Evolutionary conservation across 2,888 invertebrate genomes (phyloP).

Genomic region (Ectemnius cavifrons): DNA sequence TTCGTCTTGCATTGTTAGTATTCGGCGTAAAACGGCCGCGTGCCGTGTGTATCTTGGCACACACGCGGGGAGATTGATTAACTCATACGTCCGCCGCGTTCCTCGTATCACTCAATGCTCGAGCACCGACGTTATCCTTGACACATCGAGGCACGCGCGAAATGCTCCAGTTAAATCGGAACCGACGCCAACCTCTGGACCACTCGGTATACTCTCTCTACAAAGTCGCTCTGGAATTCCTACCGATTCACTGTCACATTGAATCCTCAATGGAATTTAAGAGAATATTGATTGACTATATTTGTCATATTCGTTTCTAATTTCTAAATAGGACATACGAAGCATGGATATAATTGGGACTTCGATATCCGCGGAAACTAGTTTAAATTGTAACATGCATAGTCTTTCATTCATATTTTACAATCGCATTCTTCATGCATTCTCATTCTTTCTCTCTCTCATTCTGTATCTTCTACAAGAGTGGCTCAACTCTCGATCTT

Average conservation of each 20-base stretch:
- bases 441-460: too few relatives aligned
- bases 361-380: too few relatives aligned
- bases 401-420: too few relatives aligned
- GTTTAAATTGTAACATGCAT: too few relatives aligned
- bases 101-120: slow-evolving; percentile 32
- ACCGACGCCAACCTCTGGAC: not conserved
- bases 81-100: slow-evolving; percentile 41
- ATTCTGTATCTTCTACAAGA: not conserved
- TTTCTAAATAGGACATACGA: too few relatives aligned
- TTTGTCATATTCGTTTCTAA: too few relatives aligned
- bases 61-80: slow-evolving; percentile 34
- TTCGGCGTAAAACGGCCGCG: slow-evolving; percentile 25
- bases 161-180: slow-evolving; percentile 46
- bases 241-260: too few relatives aligned
- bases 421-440: too few relatives aligned
- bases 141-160: slow-evolving; percentile 39
- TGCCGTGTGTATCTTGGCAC: not conserved
- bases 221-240: too few relatives aligned
- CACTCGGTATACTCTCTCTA: not conserved
- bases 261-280: too few relatives aligned
- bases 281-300: too few relatives aligned
- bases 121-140: slow-evolving; percentile 48
- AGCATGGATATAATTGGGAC: too few relatives aligned
- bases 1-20: slow-evolving; percentile 9
- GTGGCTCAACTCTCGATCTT: not conserved